Base-by-base conservation (phyloP, 2,797 vertebrate species). In the Squalus acanthias region DNA sequence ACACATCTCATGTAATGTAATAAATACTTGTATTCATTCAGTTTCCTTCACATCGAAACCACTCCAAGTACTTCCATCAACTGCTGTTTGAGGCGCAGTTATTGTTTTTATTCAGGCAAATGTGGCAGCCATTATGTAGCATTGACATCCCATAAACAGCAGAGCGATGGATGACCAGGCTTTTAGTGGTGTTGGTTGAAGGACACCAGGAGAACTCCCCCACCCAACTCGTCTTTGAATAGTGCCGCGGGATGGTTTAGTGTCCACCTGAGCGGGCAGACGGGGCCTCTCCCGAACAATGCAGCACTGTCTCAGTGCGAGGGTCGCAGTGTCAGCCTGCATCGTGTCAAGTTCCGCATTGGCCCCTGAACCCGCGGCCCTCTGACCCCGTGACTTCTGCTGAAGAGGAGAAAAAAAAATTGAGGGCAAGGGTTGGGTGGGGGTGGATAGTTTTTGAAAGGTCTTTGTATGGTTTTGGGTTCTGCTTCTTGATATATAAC, bases 391-490 rank as follows among this genome's bases (percentile, higher is more conserved):
- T 76, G 10, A 76, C 74, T n/a, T 76, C 74, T 33, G 57, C 53
- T 15, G 7, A 67, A 22, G 60, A 67, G 89, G 89, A 33, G 60
- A 8, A 39, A 67, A 2, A 39, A 63, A 33, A 39, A 92, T 92
- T 20, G 7, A 65, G 60, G 89, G 82, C 82, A 92, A 92, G 60
- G 89, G 4, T 17, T 22, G 50, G 12, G 50, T 89, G 87, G 24
- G 87, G 1, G 29, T 26, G 5, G 17, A 65, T 63, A 33, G 17
- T n/a, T 39, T 39, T n/a, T 85, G 17, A n/a, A 92, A 67, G 33
- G 29, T 92, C n/a, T 92, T n/a, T 67, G 89, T 92, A 65, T 39
- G 39, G 89, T 92, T 92, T 67, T 57, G n/a, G 33, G 89, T 92
- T 92, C 89, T n/a, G 29, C 17, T 39, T n/a, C 89, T 92, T n/a